Conservation (phyloP, 2,888 invertebrate genomes). For the Drosophila kokeensis region DNA sequence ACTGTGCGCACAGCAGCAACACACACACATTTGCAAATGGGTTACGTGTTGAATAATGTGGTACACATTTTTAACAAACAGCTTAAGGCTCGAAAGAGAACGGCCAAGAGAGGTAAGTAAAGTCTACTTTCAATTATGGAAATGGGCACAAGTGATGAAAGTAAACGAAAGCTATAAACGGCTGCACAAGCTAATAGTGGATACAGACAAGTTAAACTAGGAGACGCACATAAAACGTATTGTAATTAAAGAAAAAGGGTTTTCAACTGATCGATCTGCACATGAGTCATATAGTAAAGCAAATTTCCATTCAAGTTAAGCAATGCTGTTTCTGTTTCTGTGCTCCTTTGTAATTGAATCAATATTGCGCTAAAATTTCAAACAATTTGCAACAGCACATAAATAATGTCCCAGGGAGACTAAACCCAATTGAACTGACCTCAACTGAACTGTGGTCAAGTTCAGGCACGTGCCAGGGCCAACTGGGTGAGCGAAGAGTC, state of each 20-base stretch:
- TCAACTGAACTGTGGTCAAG: slow-evolving; percentile 37
- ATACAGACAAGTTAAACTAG: background rate
- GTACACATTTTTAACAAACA: slow-evolving; percentile 36
- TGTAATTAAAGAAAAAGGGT: background rate
- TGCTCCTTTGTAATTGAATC: slow-evolving; percentile 4
- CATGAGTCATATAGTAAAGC: background rate
- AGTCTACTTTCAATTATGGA: slow-evolving; percentile 31
- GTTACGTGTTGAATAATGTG: slow-evolving; percentile 69
- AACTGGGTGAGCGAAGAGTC: slow-evolving; percentile 44
- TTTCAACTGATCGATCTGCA: background rate
- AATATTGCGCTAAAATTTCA: slow-evolving; percentile 26
- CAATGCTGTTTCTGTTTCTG: background rate
- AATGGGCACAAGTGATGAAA: slow-evolving; percentile 26
- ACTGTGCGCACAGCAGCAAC: slow-evolving; percentile 44
- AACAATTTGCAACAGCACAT: slow-evolving; percentile 30
- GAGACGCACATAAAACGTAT: background rate
- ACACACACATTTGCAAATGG: slow-evolving; percentile 45
- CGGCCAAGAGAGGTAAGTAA: background rate
- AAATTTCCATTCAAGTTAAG: background rate
- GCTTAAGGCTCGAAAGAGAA: slow-evolving; percentile 1
- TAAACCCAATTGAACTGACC: slow-evolving; percentile 1
- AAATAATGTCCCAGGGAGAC: slow-evolving; percentile 27
- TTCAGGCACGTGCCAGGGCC: slow-evolving; percentile 22
- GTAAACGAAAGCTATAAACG: background rate
- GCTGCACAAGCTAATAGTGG: background rate